Evolutionary conservation across 2,888 invertebrate species (phyloP), one percentile per base, ranked within the genome.

Genomic region (Sphaerolaimus hirsutus): DNA sequence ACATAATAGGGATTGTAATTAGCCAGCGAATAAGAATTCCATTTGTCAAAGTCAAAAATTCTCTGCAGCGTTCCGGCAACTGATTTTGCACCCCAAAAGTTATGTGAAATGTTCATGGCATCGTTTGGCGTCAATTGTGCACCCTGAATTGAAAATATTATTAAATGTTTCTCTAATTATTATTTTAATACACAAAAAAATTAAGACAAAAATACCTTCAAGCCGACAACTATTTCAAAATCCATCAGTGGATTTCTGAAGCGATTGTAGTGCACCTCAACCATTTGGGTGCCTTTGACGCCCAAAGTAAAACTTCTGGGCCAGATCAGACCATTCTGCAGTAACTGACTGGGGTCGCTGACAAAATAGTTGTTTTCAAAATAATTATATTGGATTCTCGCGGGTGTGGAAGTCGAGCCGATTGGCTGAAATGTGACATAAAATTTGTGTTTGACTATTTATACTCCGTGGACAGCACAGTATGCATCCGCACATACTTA

Each of bases 1-100:
- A 78, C 73, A 48, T 89, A 72, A 64, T 76, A 93, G 0, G 93
- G 97, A 46, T 77, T 73, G 64, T 79, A 97, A 17, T 77, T 74
- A 0, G 89, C 91, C 45, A 89, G 75, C 0, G 89, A 89, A 64
- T 84, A 87, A 65, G 86, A 83, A 64, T 97, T 97, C 93, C 97
- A 97, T 63, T 93, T 91, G 63, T 97, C 89, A 66, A 97, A 91
- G 67, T 93, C 93, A 44, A 59, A 59, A 22, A 59, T 51, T 60
- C 76, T 74, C 44, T 75, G 72, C 48, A 76, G 75, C 46, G 97
- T 93, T 46, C 73, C 72, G 4, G 67, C 68, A 45, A 79, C 76
- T 46, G 77, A 73, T 1, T 70, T 68, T 2, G 78, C 78, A 14
- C 91, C 93, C 93, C 93, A 99, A 81, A 84, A 99, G 64, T 97